Evolutionary conservation across 2,113 vertebrate species (phyloP), one percentile per base, ranked within the genome.

Genomic region (Tautogolabrus adspersus): DNA sequence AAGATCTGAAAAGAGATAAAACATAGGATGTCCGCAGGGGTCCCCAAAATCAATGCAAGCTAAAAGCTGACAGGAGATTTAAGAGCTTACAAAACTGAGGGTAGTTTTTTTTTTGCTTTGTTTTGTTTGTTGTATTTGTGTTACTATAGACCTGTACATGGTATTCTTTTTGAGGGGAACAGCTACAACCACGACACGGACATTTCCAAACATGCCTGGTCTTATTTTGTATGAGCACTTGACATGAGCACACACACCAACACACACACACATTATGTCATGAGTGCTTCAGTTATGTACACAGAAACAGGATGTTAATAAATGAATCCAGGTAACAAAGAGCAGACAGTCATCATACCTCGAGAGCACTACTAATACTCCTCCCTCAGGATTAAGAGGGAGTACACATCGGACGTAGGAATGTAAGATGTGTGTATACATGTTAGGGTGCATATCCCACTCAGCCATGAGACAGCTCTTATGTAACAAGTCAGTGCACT

Each of bases 261-360:
- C 30, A 64, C 21, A 71, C 30, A 82, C 30, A 38, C 40, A 34
- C 38, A 9, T 49, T 75, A 58, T 79, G 56, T 54, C 37, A 64
- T 21, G 22, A 1, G 5, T 56, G 40, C 15, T 3, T 75, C 64
- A 47, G 19, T 12, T 55, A 19, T 76, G 26, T 74, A 15, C 19
- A 40, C 38, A 69, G 64, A 67, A 81, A 59, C 77, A 84, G 55
- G 64, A 89, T 79, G 75, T 59, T 69, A 79, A 79, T 71, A 83
- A 57, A 70, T 54, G 34, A 79, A 12, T 62, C 59, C 57, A 56
- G 37, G 30, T 55, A 0, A 69, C 54, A 47, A 61, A 26, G 63
- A 0, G 13, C 30, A n/a, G 44, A 1, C 38, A 67, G 59, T 75
- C 23, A 77, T 77, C 58, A 56, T 26, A 68, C 47, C 23, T 56